Conservation (phyloP, 2,113 vertebrate species). For the Edolisoma coerulescens region DNA sequence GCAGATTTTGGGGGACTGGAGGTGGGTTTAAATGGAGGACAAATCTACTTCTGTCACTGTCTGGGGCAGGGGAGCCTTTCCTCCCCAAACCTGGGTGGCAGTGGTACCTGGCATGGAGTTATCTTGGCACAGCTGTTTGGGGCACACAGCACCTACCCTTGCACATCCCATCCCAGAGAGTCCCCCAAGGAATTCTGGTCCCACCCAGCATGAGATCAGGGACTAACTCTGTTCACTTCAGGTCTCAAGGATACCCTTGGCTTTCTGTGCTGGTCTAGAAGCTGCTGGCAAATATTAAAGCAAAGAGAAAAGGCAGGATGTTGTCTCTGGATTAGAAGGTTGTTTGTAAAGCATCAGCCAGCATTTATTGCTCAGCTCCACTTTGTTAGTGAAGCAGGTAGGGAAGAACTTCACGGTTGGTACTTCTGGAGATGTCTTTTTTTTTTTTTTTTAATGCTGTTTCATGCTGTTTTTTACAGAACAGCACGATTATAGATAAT, state of each 20-base stretch:
- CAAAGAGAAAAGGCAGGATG: neutral
- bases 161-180: neutral
- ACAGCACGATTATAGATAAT: neutral
- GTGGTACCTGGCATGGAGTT: neutral
- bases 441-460: neutral
- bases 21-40: neutral
- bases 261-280: neutral
- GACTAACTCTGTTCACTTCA: neutral
- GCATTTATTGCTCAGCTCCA: neutral
- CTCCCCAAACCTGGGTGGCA: neutral
- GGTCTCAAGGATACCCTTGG: neutral
- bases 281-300: neutral
- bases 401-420: neutral
- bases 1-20: neutral
- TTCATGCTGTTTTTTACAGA: neutral
- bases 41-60: neutral
- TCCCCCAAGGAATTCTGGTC: neutral
- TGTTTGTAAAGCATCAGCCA: neutral
- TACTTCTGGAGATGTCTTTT: neutral
- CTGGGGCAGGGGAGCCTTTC: neutral
- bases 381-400: neutral
- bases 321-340: neutral
- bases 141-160: too few relatives aligned
- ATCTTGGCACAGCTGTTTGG: neutral
- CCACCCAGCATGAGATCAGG: neutral